These are phyloP conservation scores for Microctenopoma steveboyesi DNA, from an alignment of 2,797 vertebrate genomes.

Conservation along the genomic window DNA sequence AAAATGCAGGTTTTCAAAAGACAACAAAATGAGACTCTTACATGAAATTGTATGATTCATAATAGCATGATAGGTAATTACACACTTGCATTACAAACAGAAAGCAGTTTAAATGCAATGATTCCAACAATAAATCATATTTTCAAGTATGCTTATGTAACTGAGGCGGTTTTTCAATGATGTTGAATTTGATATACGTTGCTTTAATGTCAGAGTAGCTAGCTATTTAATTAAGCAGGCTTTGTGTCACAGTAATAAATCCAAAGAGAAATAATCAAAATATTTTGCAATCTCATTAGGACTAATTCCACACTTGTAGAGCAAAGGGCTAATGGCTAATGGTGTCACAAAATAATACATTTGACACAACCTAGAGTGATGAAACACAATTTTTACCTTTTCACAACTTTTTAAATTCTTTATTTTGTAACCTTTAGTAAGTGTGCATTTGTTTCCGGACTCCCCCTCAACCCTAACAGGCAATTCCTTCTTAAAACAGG, in stretches of 20 bases:
- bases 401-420: too few relatives aligned
- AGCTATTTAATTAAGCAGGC: slow-evolving; percentile 70
- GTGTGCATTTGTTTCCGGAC: too few relatives aligned
- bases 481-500: too few relatives aligned
- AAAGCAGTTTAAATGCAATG: neutral
- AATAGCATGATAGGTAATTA: neutral
- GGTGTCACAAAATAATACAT: slow-evolving; percentile 84
- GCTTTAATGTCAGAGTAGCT: slow-evolving; percentile 60
- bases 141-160: slow-evolving; percentile 35
- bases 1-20: slow-evolving; percentile 1
- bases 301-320: slow-evolving; percentile 76
- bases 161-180: slow-evolving; percentile 25
- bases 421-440: too few relatives aligned
- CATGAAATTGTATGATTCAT: neutral
- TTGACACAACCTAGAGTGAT: slow-evolving; percentile 73
- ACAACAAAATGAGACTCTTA: neutral
- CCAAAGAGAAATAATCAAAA: slow-evolving; percentile 79
- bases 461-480: too few relatives aligned
- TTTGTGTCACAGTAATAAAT: slow-evolving; percentile 67
- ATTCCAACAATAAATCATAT: slow-evolving; percentile 12
- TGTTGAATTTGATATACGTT: slow-evolving; percentile 40
- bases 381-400: too few relatives aligned
- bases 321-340: slow-evolving; percentile 83
- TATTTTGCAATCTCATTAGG: slow-evolving; percentile 80
- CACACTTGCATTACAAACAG: slow-evolving; percentile 2